These are phyloP conservation scores for Drosophila demipolita DNA, from an alignment of 2,888 invertebrate species.

Conservation along the genomic window DNA sequence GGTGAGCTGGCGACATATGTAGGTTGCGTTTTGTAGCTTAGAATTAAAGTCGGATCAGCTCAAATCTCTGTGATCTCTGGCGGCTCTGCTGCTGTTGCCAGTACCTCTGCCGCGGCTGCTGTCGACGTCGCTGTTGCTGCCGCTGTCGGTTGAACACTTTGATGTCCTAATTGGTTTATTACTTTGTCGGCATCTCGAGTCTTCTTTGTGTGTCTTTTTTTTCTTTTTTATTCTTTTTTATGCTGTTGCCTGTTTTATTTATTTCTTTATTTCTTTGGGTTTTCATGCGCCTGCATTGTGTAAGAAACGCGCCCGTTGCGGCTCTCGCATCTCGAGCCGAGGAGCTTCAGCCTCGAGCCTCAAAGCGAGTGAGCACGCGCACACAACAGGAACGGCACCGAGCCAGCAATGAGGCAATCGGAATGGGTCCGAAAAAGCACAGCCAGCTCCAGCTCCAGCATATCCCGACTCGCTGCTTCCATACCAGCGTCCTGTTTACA, in stretches of 20 bases:
- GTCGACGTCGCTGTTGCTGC: constrained; percentile 52
- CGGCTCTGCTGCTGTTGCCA: constrained; percentile 33
- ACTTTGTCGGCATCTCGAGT: constrained; percentile 83
- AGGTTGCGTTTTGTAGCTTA: constrained; percentile 79
- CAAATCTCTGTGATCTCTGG: constrained; percentile 77
- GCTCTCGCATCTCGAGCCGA: constrained; percentile 41
- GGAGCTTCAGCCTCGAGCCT: constrained; percentile 44
- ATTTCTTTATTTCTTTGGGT: constrained; percentile 78
- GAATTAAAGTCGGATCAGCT: constrained; percentile 79
- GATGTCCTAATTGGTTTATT: constrained; percentile 85
- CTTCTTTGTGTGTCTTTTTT: constrained; percentile 68
- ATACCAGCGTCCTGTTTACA: constrained; percentile 40
- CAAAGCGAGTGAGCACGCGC: constrained; percentile 71
- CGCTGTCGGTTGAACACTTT: constrained; percentile 82
- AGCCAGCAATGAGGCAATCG: constrained; percentile 23
- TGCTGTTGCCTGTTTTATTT: constrained; percentile 80
- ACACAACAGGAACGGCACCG: constrained; percentile 57
- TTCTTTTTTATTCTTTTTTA: constrained; percentile 66
- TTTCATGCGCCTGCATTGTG: constrained; percentile 69
- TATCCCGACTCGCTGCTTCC: neutral
- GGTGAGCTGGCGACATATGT: constrained; percentile 69
- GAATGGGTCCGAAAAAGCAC: constrained; percentile 31
- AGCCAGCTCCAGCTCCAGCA: constrained; percentile 30
- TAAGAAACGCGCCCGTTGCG: constrained; percentile 60
- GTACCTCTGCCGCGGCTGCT: constrained; percentile 18